A percentile compares a stretch with the other conserved stretches of the same genome.
Conservation (phyloP, 2,888 invertebrate genomes). For the Epicampocera succincta region DNA sequence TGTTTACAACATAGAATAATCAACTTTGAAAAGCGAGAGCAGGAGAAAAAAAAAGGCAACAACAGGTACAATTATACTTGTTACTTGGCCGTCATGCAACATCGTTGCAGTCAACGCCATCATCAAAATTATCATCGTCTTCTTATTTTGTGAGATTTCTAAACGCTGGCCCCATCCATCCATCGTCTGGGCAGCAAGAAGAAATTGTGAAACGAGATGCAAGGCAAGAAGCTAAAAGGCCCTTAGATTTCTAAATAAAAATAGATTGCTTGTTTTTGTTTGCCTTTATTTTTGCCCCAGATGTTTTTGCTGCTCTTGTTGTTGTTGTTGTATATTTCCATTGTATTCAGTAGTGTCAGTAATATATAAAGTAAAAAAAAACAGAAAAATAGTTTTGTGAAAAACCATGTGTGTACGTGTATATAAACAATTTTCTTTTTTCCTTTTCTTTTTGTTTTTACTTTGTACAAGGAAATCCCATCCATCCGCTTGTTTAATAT, state of each 20-base stretch:
- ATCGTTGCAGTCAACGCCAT: neutral
- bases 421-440: slow-evolving; percentile 36
- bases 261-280: slow-evolving; percentile 30
- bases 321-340: slow-evolving; percentile 63
- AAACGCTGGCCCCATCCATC: slow-evolving; percentile 4
- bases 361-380: slow-evolving; percentile 38
- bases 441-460: slow-evolving; percentile 2
- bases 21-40: slow-evolving; percentile 9
- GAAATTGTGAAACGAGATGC: slow-evolving; percentile 26
- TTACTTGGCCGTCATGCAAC: slow-evolving; percentile 17
- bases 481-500: slow-evolving; percentile 51
- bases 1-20: slow-evolving; percentile 5
- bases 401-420: slow-evolving; percentile 1
- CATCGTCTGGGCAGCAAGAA: neutral
- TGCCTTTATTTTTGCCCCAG: slow-evolving; percentile 55
- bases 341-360: slow-evolving; percentile 41
- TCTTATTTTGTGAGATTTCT: neutral
- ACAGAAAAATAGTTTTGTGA: slow-evolving; percentile 30
- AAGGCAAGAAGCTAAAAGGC: slow-evolving; percentile 18
- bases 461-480: slow-evolving; percentile 40
- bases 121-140: slow-evolving; percentile 9
- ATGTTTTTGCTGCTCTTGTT: slow-evolving; percentile 49
- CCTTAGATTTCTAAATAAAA: slow-evolving; percentile 60
- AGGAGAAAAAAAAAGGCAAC: slow-evolving; percentile 13
- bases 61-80: slow-evolving; percentile 47